A percentile compares a stretch with the other conserved stretches of the same genome.
phyloP scores from a whole-genome alignment of 2,113 vertebrate genomes.

The Malurus alboscapulatus region DNA sequence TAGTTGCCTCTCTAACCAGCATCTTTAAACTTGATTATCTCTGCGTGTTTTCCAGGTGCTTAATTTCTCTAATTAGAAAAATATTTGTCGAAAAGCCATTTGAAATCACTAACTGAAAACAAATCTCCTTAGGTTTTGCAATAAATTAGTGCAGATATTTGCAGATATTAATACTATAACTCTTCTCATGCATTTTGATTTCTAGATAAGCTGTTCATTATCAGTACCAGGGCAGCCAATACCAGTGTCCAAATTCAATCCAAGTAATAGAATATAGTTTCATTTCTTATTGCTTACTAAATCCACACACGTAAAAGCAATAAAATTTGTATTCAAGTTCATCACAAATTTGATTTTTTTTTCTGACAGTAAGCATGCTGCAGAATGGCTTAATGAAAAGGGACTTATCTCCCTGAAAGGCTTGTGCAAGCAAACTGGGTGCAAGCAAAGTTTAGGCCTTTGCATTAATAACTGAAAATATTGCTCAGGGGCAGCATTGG shows the following conservation, averaged over 20 bases:
- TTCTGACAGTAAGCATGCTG: background rate
- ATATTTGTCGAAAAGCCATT: background rate
- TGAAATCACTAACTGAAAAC: background rate
- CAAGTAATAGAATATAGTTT: background rate
- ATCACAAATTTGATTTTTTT: background rate
- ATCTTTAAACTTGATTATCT: background rate
- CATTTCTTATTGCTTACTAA: background rate
- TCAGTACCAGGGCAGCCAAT: background rate
- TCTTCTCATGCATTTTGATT: background rate
- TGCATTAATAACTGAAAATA: too few species aligned
- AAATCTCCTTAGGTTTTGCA: background rate
- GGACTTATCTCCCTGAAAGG: too few species aligned
- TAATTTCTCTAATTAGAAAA: background rate
- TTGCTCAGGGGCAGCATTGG: too few species aligned
- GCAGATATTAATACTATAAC: background rate
- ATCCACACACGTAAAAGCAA: background rate
- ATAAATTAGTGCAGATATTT: background rate
- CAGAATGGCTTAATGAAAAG: too few species aligned
- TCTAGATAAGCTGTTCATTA: background rate
- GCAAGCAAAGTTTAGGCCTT: too few species aligned
- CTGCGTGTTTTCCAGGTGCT: background rate
- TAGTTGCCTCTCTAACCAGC: background rate
- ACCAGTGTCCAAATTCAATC: background rate
- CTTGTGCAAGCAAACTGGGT: too few species aligned
- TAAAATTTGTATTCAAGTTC: fast-evolving